These are phyloP conservation scores for Muscicapa comitata DNA, from an alignment of 2,797 vertebrate species.

Conservation along the genomic window DNA sequence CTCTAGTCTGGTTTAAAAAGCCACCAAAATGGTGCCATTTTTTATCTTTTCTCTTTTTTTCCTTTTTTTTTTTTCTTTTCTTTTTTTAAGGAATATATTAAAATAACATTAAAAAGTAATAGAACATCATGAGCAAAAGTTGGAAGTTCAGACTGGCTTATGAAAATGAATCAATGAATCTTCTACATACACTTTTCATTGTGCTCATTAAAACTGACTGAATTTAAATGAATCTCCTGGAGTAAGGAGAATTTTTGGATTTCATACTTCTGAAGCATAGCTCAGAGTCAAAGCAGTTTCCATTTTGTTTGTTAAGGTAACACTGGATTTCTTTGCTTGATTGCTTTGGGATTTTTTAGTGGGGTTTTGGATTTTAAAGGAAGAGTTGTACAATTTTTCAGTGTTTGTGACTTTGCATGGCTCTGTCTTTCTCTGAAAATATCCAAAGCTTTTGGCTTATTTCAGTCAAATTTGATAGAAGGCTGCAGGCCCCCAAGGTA, in stretches of 20 bases:
- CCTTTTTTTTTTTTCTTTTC: too few relatives aligned
- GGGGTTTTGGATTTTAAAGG: neutral
- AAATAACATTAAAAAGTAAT: neutral
- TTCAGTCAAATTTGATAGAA: conserved; percentile 29
- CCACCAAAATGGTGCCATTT: neutral
- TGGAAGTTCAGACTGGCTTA: neutral
- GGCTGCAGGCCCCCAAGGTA: conserved; percentile 16
- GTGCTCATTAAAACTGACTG: neutral
- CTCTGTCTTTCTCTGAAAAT: neutral
- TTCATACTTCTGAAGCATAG: neutral
- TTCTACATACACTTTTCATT: neutral
- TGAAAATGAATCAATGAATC: neutral
- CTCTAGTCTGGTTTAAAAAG: neutral
- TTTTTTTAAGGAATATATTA: neutral
- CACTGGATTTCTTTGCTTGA: neutral
- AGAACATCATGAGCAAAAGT: neutral
- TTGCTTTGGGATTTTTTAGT: neutral
- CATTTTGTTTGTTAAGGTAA: neutral
- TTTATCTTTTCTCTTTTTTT: accelerated
- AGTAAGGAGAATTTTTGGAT: neutral
- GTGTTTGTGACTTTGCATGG: neutral
- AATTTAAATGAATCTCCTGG: neutral
- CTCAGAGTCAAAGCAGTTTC: neutral
- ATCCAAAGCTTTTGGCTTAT: neutral
- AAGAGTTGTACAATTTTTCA: neutral